A percentile compares a stretch with the other conserved stretches of the same genome.
Evolutionary conservation across 2,797 vertebrate genomes (phyloP).

Genomic region (Bufotes viridis): DNA sequence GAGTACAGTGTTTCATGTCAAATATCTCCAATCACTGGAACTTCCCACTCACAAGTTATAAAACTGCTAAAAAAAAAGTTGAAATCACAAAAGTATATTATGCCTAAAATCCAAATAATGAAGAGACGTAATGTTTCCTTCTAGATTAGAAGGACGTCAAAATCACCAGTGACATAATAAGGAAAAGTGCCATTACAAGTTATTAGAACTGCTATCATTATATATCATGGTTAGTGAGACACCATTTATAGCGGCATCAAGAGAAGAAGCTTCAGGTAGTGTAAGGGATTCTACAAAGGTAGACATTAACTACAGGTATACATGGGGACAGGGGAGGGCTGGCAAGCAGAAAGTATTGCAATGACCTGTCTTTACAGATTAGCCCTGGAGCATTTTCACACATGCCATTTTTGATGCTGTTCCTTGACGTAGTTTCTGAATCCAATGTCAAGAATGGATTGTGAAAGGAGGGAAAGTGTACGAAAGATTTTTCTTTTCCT

Average conservation of each 20-base stretch:
- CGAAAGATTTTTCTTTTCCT: no score
- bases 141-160: not conserved
- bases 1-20: not conserved
- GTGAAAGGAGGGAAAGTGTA: no score
- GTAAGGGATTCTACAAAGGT: not conserved
- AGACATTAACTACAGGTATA: not conserved
- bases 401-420: no score
- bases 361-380: not conserved
- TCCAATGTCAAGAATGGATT: no score
- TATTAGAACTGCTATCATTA: not conserved
- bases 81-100: not conserved
- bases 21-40: not conserved
- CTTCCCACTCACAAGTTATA: not conserved
- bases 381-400: not conserved
- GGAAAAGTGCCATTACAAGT: not conserved
- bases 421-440: no score
- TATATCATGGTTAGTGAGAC: not conserved
- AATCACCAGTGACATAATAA: not conserved
- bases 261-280: not conserved
- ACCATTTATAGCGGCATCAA: not conserved
- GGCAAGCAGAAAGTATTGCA: not conserved
- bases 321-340: slow-evolving; percentile 26
- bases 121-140: no score
- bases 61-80: not conserved
- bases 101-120: not conserved